Evolutionary conservation across 2,888 invertebrate genomes (phyloP), one percentile per base, ranked within the genome.

Genomic region (Lepas anatifera): DNA sequence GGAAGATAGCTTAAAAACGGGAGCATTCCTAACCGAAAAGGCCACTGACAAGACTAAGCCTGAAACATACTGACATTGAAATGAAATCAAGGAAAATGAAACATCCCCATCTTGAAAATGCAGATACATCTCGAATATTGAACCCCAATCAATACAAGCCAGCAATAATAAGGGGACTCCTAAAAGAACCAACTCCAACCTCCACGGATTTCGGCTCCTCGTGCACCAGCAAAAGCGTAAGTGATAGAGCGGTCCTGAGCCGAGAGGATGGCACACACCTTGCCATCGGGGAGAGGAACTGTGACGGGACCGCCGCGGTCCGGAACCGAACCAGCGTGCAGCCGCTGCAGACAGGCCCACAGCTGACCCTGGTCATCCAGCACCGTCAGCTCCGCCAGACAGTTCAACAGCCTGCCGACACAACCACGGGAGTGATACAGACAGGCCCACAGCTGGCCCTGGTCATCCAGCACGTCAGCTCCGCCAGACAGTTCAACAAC

Each of bases 291-390:
- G 41, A 72, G 73, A 16, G 70, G 41, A 18, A 74, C 64, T 8
- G 71, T 63, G 43, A 74, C 50, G 11, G 73, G 71, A 13, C 73
- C 64, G 43, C 74, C 74, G 6, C 73, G 73, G 10, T 67, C 71
- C 6, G 74, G 74, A n/a, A 73, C 71, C 13, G 70, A 25, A 2
- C 66, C 22, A 10, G 39, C 52, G 69, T 74, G 71, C 6, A 72
- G 67, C 27, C 64, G 48, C 68, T 74, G 69, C 22, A 74, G 32
- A 64, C 48, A 70, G 25, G 73, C 70, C 67, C 71, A 68, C 68
- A 74, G 63, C 52, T 74, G 73, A 3, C 63, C 67, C 22, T 67
- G 68, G 37, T 50, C 48, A 35, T 71, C 72, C 1, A 67, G 37
- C n/a, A 50, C 63, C 50, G 68, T 68, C 66, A 73, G 52, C 25